Percentiles rank a stretch among this genome's conserved stretches.
phyloP scores from a whole-genome alignment of 2,888 invertebrate genomes.

The Labia minor region DNA sequence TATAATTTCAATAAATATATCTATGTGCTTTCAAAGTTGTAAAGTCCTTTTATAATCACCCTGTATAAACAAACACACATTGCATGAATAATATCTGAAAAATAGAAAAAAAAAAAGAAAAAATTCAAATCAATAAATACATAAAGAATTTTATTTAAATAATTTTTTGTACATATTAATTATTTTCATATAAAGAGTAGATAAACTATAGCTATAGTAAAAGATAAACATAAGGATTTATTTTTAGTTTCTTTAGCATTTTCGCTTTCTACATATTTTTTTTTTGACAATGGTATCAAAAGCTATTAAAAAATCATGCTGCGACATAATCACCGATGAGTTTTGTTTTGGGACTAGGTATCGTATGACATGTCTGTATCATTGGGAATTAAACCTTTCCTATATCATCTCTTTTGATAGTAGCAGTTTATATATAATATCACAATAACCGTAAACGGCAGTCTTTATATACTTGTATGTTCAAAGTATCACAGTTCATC shows the following conservation, averaged over 20 bases:
- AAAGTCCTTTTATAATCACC: no score
- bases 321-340: slow-evolving; percentile 5
- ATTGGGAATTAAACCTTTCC: neutral
- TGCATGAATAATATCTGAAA: no score
- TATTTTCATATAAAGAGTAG: neutral
- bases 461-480: neutral
- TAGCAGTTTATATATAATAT: neutral
- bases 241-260: no score
- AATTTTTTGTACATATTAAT: slow-evolving; percentile 5
- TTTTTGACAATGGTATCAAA: neutral
- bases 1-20: no score
- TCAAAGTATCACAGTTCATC: slow-evolving; percentile 6
- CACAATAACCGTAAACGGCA: slow-evolving; percentile 5
- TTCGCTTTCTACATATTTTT: neutral
- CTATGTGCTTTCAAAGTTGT: no score
- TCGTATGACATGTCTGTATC: neutral
- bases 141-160: slow-evolving; percentile 4
- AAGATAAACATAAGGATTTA: neutral
- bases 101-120: no score
- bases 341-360: neutral
- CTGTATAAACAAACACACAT: no score
- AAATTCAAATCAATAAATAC: slow-evolving; percentile 13
- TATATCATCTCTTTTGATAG: neutral
- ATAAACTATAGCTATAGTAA: neutral
- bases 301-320: neutral